These are phyloP conservation scores for Taeniopygia guttata DNA, from an alignment of 2,797 vertebrate genomes.

Conservation along the genomic window DNA sequence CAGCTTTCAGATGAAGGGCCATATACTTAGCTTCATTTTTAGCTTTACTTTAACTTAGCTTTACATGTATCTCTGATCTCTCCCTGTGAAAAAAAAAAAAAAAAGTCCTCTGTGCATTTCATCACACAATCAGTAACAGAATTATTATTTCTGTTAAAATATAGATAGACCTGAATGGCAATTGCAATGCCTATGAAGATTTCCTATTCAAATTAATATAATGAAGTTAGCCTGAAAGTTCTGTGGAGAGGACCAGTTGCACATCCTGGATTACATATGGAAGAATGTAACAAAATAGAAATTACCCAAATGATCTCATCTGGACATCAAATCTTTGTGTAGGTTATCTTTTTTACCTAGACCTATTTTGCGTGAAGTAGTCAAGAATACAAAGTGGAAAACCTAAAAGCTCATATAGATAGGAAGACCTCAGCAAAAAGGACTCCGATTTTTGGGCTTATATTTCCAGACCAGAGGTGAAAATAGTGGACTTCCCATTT, in stretches of 20 bases:
- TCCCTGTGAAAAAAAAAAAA: background rate
- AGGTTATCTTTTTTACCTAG: background rate
- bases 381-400: background rate
- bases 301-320: constrained; percentile 22
- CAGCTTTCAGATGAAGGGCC: background rate
- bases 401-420: background rate
- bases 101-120: background rate
- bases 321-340: background rate
- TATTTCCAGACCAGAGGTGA: background rate
- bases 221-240: background rate
- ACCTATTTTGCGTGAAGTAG: background rate
- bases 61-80: background rate
- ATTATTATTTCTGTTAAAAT: constrained; percentile 14
- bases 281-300: constrained; percentile 58
- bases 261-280: constrained; percentile 42
- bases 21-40: background rate
- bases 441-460: background rate
- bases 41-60: constrained; percentile 1
- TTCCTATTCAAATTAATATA: constrained; percentile 13
- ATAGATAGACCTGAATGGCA: background rate
- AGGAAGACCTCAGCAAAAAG: background rate
- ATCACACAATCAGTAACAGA: background rate
- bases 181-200: background rate
- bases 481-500: background rate
- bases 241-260: background rate